phyloP scores from a whole-genome alignment of 2,888 invertebrate species.

The Clitarchus hookeri region DNA sequence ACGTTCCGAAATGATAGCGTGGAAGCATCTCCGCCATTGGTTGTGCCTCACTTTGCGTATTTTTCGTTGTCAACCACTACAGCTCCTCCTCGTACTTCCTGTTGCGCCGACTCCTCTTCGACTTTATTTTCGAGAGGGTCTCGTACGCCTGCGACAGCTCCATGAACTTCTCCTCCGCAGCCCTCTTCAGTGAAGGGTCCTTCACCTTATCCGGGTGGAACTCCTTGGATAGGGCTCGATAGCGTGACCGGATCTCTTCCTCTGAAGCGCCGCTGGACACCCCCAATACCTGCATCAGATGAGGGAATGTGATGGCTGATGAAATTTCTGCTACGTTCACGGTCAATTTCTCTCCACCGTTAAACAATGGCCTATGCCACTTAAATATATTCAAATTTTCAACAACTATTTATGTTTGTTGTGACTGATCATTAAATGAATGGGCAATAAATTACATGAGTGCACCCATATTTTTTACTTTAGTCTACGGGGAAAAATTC shows the following conservation, averaged over 20 bases:
- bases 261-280: constrained; percentile 80
- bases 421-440: too few species aligned
- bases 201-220: constrained; percentile 92
- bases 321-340: too few species aligned
- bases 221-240: constrained; percentile 80
- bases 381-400: too few species aligned
- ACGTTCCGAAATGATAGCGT: too few species aligned
- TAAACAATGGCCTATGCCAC: too few species aligned
- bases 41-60: too few species aligned
- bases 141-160: constrained; percentile 94
- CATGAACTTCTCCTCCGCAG: constrained; percentile 86
- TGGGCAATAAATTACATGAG: too few species aligned
- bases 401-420: too few species aligned
- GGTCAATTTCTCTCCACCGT: too few species aligned
- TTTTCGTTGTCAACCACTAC: not conserved
- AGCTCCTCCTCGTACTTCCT: constrained; percentile 59
- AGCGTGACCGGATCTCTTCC: constrained; percentile 80
- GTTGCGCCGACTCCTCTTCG: constrained; percentile 73
- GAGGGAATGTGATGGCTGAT: not conserved
- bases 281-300: constrained; percentile 66
- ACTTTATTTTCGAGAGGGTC: constrained; percentile 81
- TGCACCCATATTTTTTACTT: too few species aligned
- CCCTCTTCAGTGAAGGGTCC: constrained; percentile 67
- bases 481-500: too few species aligned
- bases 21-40: too few species aligned